Conservation (phyloP, 2,888 invertebrate species). For the Dilophus febrilis region DNA sequence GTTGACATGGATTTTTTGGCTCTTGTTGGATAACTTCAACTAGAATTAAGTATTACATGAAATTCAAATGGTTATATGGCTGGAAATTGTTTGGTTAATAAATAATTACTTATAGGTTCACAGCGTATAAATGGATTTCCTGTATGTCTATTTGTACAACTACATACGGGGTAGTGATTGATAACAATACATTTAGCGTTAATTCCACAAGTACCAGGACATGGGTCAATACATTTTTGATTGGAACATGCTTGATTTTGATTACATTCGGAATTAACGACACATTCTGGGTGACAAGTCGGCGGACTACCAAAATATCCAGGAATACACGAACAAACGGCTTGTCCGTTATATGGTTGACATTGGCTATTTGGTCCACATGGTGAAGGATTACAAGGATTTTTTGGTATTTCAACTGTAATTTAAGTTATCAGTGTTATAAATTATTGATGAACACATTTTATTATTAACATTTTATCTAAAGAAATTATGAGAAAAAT, state of each 20-base stretch:
- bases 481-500: slow-evolving; percentile 37
- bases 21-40: slow-evolving; percentile 15
- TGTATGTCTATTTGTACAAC: slow-evolving; percentile 37
- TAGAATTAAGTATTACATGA: no score
- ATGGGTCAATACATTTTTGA: slow-evolving; percentile 58
- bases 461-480: no score
- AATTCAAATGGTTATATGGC: slow-evolving; percentile 25
- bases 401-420: slow-evolving; percentile 27
- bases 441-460: no score
- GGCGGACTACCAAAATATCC: slow-evolving; percentile 60
- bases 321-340: slow-evolving; percentile 50
- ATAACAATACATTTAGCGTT: slow-evolving; percentile 39
- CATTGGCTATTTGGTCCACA: slow-evolving; percentile 62
- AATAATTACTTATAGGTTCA: slow-evolving; percentile 19
- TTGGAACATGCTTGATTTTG: slow-evolving; percentile 49
- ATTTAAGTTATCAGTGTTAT: not conserved
- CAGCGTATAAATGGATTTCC: slow-evolving; percentile 37
- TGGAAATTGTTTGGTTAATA: slow-evolving; percentile 38
- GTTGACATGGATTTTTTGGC: slow-evolving; percentile 30
- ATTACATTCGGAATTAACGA: slow-evolving; percentile 48
- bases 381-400: slow-evolving; percentile 50
- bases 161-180: slow-evolving; percentile 39
- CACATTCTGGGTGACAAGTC: slow-evolving; percentile 53
- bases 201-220: slow-evolving; percentile 41
- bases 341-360: slow-evolving; percentile 42